A percentile compares a stretch with the other conserved stretches of the same genome.
Conservation (phyloP, 2,888 invertebrate genomes). For the Heliconius charithonia region DNA sequence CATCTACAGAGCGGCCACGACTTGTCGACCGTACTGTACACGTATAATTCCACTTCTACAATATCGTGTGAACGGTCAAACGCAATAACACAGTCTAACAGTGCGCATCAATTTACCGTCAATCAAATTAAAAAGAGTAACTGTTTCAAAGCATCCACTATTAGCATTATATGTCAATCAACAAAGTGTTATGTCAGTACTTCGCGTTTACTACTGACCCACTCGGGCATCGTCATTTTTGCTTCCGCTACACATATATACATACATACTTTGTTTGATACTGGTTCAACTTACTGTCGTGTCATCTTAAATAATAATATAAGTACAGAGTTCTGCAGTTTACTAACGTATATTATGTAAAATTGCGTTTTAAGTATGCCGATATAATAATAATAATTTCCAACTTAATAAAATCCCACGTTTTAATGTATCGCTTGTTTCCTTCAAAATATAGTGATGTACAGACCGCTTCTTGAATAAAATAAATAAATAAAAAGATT, state of each 20-base stretch:
- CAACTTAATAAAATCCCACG: conserved; percentile 1
- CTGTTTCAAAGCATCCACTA: conserved; percentile 39
- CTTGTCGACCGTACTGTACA: too few relatives aligned
- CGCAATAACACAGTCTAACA: conserved; percentile 36
- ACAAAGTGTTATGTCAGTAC: conserved; percentile 38
- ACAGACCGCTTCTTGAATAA: too few relatives aligned
- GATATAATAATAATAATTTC: neutral
- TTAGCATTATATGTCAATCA: conserved; percentile 44
- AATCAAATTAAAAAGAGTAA: conserved; percentile 44
- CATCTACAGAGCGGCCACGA: too few relatives aligned
- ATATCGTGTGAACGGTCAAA: conserved; percentile 37
- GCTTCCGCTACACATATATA: neutral
- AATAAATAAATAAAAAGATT: too few relatives aligned
- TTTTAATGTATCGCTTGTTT: neutral
- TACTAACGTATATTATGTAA: neutral
- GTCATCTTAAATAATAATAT: conserved; percentile 19
- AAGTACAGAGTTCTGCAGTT: neutral
- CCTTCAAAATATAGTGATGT: too few relatives aligned
- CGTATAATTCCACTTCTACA: conserved; percentile 7
- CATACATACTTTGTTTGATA: neutral
- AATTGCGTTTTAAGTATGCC: neutral
- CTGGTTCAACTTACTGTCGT: neutral
- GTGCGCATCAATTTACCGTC: conserved; percentile 44
- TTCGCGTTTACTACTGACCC: conserved; percentile 30
- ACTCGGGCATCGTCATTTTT: conserved; percentile 24